Base-by-base conservation (phyloP, 2,888 invertebrate genomes). In the Calliphora vomitoria region DNA sequence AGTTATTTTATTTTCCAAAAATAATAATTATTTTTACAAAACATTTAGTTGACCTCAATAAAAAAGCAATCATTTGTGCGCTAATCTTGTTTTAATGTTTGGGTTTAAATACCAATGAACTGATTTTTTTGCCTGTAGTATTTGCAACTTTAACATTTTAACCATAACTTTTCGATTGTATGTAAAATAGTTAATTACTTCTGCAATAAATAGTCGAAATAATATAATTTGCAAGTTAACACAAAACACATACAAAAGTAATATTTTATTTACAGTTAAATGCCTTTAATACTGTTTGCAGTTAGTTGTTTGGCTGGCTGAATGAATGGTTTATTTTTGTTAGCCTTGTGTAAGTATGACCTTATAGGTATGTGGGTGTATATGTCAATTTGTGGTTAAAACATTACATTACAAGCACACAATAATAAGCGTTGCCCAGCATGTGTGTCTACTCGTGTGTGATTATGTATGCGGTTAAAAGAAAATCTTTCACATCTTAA, bases 181-280 rank as follows among this genome's bases (percentile, higher is more conserved):
- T 44, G 60, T 47, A 74, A 60, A 60, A 60, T 58, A 60, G 44
- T 60, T 74, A 74, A 74, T 74, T 60, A 60, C 47, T 44, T 74
- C n/a, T 55, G 13, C 15, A 55, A 41, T 72, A 58, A 72, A 41
- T 72, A 10, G 38, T 8, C 60, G 8, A 74, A 60, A 74, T 58
- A 41, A 41, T 35, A 64, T 38, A 38, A n/a, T 64, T 18, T 15
- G 11, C 11, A 58, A 58, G 5, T 35, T 35, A 2, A 60, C 3
- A 4, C 35, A 20, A 31, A 47, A 47, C 20, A 69, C 53, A 69
- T 25, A 13, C 31, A 38, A n/a, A 4, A 10, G 35, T 35, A 53
- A 53, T 35, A 58, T 38, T 71, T 35, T 55, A 72, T 58, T 72
- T 58, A 20, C 72, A 58, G 55, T 58, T 41, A 58, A 53, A 38